Base-by-base conservation (phyloP, 2,797 vertebrate species). In the Tauraco hartlaubi region DNA sequence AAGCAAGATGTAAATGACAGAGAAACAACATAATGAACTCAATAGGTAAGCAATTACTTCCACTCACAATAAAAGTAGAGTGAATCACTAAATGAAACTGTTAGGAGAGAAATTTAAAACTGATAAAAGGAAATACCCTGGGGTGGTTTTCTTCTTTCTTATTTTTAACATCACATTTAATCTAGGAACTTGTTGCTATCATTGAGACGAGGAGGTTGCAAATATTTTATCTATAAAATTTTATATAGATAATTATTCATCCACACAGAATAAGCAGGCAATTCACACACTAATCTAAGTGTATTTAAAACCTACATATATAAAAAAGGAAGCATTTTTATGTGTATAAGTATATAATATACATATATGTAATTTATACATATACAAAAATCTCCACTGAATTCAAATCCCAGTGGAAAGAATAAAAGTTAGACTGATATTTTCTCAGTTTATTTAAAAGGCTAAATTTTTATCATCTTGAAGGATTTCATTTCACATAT, bases 271-370 rank as follows among this genome's bases (percentile, higher is more conserved):
- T 25, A 72, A 74, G 37, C 44, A 81, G 9, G 16, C 2, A 69
- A 33, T 18, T 39, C 5, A 43, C 6, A 55, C 31, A 67, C 6
- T 72, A 64, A 78, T 16, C 11, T 54, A 68, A 78, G 19, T 5
- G 8, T 14, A 67, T 23, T 11, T 25, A 81, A 92, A 90, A 19
- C 1, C 6, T 41, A 43, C 7, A 29, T n/a, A n/a, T 15, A 39
- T 39, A 11, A 44, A 88, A 78, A 78, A 69, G 3, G 33, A 92
- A 56, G 22, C 9, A 33, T 37, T 78, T 86, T 76, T 63, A 67
- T 14, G n/a, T 0, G 0, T 18, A 1, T 11, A 49, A 33, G 6
- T 72, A 37, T 15, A 15, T 39, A 28, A 39, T 9, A 79, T 11
- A 43, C 6, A 23, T 5, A n/a, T 6, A 6, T 17, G 15, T 43